Base-by-base conservation (phyloP, 2,888 invertebrate species). In the Cetonia aurata region DNA sequence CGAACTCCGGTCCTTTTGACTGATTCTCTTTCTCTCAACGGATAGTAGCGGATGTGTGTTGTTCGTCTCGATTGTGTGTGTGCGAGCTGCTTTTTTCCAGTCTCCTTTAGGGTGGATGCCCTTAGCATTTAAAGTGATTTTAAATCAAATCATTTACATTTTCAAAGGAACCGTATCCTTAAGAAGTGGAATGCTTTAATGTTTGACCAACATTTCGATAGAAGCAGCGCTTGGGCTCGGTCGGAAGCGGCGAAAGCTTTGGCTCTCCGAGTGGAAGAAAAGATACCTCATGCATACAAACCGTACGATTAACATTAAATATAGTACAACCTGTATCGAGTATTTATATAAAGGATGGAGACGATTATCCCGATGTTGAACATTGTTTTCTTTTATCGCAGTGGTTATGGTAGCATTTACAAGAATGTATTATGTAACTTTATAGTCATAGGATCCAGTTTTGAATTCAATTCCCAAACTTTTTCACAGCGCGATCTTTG, bases 111-210 rank as follows among this genome's bases (percentile, higher is more conserved):
- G 72, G 72, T 72, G 72, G 77, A 80, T 76, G 79, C 82, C 80
- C 80, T 81, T 80, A 82, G 81, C 80, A 82, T 82, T 81, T 81
- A 81, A 82, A 82, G 81, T 80, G 82, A 80, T 80, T 80, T 79
- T 79, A 79, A 80, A 81, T 80, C 79, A 77, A 79, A 75, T 76
- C 75, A 80, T 81, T 81, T 81, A 81, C 81, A 81, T 81, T 79
- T 77, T 73, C 75, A 76, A 79, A 73, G 73, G 75, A 72, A 69
- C 70, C 72, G 72, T 70, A 72, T 72, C 70, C 69, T 69, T 66
- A 72, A 71, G 67, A 67, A 71, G 67, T 66, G 57, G 71, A 71
- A 71, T 66, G 55, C 66, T 71, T 69, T 69, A 69, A 71, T 71
- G 71, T 71, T 71, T 71, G 71, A 68, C 68, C 68, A 68, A 71